phyloP scores from a whole-genome alignment of 2,888 invertebrate genomes.

The Nymphalis polychloros region DNA sequence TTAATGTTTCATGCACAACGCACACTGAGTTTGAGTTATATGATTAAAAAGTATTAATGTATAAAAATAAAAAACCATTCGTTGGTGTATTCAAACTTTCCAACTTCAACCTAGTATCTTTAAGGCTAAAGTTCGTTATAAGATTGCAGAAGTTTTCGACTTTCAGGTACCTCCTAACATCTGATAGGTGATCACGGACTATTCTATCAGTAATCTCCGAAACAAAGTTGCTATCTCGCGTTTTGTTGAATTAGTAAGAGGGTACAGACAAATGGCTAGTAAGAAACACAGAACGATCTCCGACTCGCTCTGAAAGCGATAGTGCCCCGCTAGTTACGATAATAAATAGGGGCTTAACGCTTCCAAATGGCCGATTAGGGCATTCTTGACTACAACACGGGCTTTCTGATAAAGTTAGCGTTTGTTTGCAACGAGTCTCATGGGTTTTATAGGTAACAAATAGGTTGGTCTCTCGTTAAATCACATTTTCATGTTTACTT shows the following conservation, averaged over 20 bases:
- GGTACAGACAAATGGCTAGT: conserved; percentile 47
- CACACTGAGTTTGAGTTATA: too few species aligned
- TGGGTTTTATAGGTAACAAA: conserved; percentile 62
- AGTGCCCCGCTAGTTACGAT: conserved; percentile 72
- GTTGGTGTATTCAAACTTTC: not conserved
- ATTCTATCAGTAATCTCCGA: conserved; percentile 58
- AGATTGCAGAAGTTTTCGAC: not conserved
- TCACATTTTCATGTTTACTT: conserved; percentile 52
- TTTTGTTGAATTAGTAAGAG: conserved; percentile 75
- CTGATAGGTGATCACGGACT: conserved; percentile 51
- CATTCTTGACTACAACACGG: conserved; percentile 48
- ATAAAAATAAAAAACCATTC: too few species aligned
- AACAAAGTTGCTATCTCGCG: conserved; percentile 65
- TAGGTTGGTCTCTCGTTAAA: conserved; percentile 57
- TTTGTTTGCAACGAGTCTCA: conserved; percentile 68
- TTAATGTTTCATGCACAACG: too few species aligned
- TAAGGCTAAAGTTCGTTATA: not conserved
- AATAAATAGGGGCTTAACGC: conserved; percentile 46
- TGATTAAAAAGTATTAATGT: too few species aligned
- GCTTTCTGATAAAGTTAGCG: conserved; percentile 74
- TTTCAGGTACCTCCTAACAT: not conserved
- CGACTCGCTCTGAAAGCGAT: conserved; percentile 66
- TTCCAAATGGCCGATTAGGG: conserved; percentile 51
- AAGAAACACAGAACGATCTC: conserved; percentile 56
- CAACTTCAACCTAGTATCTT: not conserved